phyloP scores from a whole-genome alignment of 2,113 vertebrate genomes.

The Baryphthengus martii region DNA sequence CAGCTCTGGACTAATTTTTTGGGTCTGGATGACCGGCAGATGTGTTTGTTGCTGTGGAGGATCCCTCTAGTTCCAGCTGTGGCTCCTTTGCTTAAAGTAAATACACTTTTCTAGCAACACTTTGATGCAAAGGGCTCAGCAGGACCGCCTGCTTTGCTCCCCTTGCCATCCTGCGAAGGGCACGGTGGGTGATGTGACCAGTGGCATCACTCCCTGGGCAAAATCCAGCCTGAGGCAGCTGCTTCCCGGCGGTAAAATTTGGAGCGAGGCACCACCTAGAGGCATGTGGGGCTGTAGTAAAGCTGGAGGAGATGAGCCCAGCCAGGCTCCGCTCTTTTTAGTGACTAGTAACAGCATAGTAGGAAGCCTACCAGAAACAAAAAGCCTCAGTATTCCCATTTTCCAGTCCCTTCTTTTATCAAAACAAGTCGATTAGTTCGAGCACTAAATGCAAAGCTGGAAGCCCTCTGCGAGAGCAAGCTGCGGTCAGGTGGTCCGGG shows the following conservation, averaged over 20 bases:
- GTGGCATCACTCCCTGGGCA: background rate
- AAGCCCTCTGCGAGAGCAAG: background rate
- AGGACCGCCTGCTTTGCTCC: background rate
- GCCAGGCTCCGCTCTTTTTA: background rate
- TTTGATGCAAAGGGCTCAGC: background rate
- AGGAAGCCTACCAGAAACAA: fast-evolving
- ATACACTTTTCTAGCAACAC: background rate
- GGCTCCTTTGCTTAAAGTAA: background rate
- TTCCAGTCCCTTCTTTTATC: background rate
- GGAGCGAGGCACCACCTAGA: constrained; percentile 72
- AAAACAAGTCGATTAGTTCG: background rate
- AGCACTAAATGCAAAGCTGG: background rate
- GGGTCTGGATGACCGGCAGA: background rate
- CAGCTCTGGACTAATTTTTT: background rate
- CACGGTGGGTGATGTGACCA: fast-evolving
- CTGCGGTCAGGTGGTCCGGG: background rate
- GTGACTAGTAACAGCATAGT: fast-evolving
- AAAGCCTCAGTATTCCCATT: background rate
- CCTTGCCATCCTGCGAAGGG: background rate
- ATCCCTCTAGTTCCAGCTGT: background rate
- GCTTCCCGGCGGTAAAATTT: background rate
- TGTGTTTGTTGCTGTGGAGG: fast-evolving
- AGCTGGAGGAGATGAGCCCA: background rate
- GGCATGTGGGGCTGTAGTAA: background rate
- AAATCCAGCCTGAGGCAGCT: background rate